Percentiles rank a stretch among this genome's conserved stretches.
These are phyloP conservation scores for Thysanoteuthis rhombus DNA, from an alignment of 2,888 invertebrate genomes.

Conservation along the genomic window DNA sequence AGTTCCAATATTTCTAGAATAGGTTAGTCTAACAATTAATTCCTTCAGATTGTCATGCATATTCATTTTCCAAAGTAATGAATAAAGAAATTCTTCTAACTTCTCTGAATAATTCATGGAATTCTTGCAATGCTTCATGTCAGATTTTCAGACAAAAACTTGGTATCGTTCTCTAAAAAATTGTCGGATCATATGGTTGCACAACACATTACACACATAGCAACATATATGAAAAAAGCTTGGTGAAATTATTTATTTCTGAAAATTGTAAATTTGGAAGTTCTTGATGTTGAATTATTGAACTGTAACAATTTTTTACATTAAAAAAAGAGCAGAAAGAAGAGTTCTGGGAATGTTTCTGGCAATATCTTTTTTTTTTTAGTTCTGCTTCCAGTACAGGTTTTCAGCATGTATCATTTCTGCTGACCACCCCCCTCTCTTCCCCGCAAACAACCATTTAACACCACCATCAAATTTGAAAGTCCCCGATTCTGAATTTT, in stretches of 20 bases:
- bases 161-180: too few species aligned
- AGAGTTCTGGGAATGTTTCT: background rate
- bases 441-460: background rate
- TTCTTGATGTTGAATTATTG: background rate
- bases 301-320: background rate
- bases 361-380: background rate
- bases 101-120: background rate
- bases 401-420: background rate
- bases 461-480: constrained; percentile 12
- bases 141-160: background rate
- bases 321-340: background rate
- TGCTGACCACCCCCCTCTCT: background rate
- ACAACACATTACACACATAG: background rate
- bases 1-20: too few species aligned
- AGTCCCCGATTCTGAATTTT: background rate
- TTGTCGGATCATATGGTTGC: too few species aligned
- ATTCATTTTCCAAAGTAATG: too few species aligned
- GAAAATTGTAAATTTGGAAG: constrained; percentile 12
- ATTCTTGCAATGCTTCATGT: background rate
- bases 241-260: background rate
- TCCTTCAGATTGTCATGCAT: too few species aligned
- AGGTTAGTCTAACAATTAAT: too few species aligned
- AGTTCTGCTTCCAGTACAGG: background rate
- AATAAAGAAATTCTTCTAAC: too few species aligned
- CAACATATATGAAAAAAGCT: background rate